A percentile compares a stretch with the other conserved stretches of the same genome.
Conservation (phyloP, 2,113 vertebrate genomes). For the Phylloscopus whistleri region DNA sequence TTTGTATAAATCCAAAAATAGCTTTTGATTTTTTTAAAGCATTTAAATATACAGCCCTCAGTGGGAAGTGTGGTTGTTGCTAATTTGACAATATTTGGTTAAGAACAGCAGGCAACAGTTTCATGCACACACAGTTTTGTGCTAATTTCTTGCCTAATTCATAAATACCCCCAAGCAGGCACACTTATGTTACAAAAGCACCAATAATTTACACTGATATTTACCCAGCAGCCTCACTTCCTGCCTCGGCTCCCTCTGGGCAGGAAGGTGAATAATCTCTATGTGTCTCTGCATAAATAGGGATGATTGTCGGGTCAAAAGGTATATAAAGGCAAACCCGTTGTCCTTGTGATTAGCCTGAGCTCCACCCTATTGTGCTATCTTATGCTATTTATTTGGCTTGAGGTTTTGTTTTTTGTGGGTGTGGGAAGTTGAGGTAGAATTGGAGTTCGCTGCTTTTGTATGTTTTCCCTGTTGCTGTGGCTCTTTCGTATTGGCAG, state of each 20-base stretch:
- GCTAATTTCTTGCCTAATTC: slow-evolving; percentile 31
- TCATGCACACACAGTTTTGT: not conserved
- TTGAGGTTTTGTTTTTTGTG: slow-evolving; percentile 43
- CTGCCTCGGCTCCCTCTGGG: not conserved
- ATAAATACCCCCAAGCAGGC: slow-evolving; percentile 15
- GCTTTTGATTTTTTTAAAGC: slow-evolving; percentile 42
- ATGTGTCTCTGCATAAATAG: not conserved
- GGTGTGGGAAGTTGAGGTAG: not conserved
- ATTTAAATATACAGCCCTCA: not conserved
- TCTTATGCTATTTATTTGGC: not conserved
- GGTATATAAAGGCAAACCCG: not conserved
- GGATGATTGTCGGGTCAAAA: slow-evolving; percentile 5
- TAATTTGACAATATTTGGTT: slow-evolving; percentile 58
- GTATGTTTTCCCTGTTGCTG: not conserved
- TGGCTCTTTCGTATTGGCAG: not conserved
- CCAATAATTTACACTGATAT: not conserved
- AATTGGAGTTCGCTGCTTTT: not conserved
- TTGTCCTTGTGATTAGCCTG: not conserved
- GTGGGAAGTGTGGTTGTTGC: slow-evolving; percentile 49
- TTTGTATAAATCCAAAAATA: slow-evolving; percentile 35
- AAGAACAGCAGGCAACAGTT: not conserved
- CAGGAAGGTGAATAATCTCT: slow-evolving; percentile 31
- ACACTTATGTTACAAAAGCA: slow-evolving; percentile 3
- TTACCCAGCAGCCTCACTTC: not conserved
- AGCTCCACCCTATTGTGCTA: slow-evolving; percentile 14